phyloP scores from a whole-genome alignment of 2,113 vertebrate species.

The Oplegnathus fasciatus region DNA sequence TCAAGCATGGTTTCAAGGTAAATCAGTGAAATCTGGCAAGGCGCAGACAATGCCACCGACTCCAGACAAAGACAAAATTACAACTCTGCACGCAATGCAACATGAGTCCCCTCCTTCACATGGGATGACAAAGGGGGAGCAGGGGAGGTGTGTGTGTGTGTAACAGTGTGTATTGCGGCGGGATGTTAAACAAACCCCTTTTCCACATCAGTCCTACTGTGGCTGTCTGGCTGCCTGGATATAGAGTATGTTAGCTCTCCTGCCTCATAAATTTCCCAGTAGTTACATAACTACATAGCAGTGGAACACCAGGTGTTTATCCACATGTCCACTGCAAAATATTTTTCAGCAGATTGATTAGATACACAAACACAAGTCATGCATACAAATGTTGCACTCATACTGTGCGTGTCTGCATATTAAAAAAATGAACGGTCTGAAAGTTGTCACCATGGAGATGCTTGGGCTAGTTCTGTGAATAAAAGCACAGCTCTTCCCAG shows the following conservation, averaged over 20 bases:
- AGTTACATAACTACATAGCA: constrained; percentile 57
- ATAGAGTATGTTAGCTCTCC: constrained; percentile 28
- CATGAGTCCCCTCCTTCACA: constrained; percentile 43
- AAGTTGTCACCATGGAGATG: neutral
- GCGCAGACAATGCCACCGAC: constrained; percentile 37
- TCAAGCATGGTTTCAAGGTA: constrained; percentile 29
- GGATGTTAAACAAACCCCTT: constrained; percentile 46
- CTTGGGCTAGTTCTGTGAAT: neutral
- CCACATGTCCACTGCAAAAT: neutral
- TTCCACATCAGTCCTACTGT: constrained; percentile 14
- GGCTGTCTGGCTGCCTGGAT: constrained; percentile 40
- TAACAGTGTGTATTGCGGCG: constrained; percentile 5
- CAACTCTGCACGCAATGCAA: constrained; percentile 70
- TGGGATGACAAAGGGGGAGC: neutral
- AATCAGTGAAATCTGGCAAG: constrained; percentile 53
- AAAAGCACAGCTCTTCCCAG: neutral
- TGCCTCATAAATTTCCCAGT: constrained; percentile 47
- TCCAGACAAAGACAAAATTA: constrained; percentile 62
- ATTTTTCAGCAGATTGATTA: constrained; percentile 8
- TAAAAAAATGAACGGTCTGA: neutral
- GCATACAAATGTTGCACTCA: constrained; percentile 25
- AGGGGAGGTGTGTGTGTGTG: neutral
- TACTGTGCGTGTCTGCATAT: neutral
- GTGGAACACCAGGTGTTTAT: constrained; percentile 30
- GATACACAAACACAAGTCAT: constrained; percentile 6